Conservation (phyloP, 2,113 vertebrate genomes). For the Vulpes ferrilata region DNA sequence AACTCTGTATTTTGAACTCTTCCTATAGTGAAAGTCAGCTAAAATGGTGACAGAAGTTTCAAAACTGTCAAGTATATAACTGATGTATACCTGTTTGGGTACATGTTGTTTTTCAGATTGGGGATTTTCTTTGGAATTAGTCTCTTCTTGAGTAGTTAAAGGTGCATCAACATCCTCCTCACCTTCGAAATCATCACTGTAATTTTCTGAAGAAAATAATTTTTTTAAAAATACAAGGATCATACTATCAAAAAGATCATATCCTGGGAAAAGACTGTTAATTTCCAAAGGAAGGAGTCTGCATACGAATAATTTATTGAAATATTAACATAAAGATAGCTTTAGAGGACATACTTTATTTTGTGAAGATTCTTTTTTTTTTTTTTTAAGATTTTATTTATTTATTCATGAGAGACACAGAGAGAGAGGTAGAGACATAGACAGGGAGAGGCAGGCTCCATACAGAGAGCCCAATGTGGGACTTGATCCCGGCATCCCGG, state of each 20-base stretch:
- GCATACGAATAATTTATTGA: background rate
- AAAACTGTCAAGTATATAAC: background rate
- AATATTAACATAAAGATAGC: background rate
- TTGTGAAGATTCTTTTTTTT: background rate
- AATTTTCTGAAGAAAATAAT: slow-evolving; percentile 86
- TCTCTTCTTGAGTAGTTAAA: slow-evolving; percentile 73
- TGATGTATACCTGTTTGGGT: slow-evolving; percentile 74
- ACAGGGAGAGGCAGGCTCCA: no score
- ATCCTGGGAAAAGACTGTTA: background rate
- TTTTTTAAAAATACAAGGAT: slow-evolving; percentile 49
- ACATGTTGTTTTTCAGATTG: slow-evolving; percentile 60
- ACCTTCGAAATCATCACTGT: slow-evolving; percentile 96
- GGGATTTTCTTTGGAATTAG: slow-evolving; percentile 67
- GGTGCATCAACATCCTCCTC: slow-evolving; percentile 81
- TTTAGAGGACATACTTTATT: background rate
- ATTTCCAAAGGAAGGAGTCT: slow-evolving; percentile 24
- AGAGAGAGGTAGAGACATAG: no score
- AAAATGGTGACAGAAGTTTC: background rate
- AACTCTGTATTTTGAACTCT: background rate
- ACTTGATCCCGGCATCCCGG: no score
- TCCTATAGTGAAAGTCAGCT: background rate
- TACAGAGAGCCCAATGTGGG: no score
- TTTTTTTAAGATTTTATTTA: no score
- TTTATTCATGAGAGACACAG: no score
- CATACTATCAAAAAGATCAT: background rate